Evolutionary conservation across 2,113 vertebrate species (phyloP).

Genomic region (Xenopus borealis): DNA sequence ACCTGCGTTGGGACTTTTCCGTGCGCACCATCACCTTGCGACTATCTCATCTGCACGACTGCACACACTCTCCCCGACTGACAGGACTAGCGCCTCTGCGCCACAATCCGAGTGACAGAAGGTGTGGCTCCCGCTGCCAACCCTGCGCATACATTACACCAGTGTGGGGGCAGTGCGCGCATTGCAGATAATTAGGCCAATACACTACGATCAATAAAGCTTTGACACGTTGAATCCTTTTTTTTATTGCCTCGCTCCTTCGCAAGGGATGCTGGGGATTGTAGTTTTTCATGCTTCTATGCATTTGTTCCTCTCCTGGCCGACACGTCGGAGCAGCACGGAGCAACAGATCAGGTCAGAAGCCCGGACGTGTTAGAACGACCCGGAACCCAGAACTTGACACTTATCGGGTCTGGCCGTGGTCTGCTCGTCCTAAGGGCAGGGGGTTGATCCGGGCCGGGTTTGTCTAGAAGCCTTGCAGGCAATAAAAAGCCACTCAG

Average conservation of each 20-base stretch:
- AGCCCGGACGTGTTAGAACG: neutral
- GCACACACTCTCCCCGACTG: neutral
- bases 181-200: too few species aligned
- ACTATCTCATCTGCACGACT: too few species aligned
- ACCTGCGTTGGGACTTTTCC: too few species aligned
- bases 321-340: conserved; percentile 43
- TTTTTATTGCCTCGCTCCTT: neutral
- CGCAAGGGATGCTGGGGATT: conserved; percentile 32
- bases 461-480: conserved; percentile 1
- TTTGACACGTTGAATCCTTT: neutral
- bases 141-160: neutral
- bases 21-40: too few species aligned
- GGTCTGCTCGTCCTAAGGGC: neutral
- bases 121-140: neutral
- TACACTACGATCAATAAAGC: conserved; percentile 18
- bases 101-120: neutral
- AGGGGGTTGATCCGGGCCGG: conserved; percentile 2
- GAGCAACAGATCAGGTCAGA: conserved; percentile 40
- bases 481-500: neutral
- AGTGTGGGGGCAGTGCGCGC: neutral
- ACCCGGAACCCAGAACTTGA: conserved; percentile 5
- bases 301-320: conserved; percentile 47
- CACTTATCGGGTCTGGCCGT: neutral
- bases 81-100: neutral
- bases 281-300: conserved; percentile 31